phyloP scores from a whole-genome alignment of 2,888 invertebrate species.

The Dromius quadrimaculatus region DNA sequence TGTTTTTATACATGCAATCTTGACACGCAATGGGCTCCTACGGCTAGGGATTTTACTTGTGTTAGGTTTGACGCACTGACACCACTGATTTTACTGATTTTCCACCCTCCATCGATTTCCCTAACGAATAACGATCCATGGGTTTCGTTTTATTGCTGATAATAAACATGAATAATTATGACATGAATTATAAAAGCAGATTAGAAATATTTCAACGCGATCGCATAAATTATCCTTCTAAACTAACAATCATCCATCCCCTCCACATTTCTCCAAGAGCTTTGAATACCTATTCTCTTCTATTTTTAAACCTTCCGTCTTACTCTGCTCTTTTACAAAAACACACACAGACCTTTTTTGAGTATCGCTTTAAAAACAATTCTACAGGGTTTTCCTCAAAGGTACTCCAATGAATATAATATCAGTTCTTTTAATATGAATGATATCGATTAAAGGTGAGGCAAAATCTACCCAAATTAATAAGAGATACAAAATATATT shows the following conservation, averaged over 20 bases:
- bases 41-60: constrained; percentile 33
- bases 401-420: too few species aligned
- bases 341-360: too few species aligned
- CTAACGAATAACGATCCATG: constrained; percentile 24
- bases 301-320: too few species aligned
- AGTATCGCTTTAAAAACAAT: too few species aligned
- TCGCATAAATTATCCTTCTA: background rate
- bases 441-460: too few species aligned
- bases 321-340: too few species aligned
- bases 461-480: too few species aligned
- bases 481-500: too few species aligned
- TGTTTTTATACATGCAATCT: constrained; percentile 65
- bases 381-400: too few species aligned
- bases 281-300: too few species aligned
- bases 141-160: constrained; percentile 16
- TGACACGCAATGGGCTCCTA: constrained; percentile 60
- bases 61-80: constrained; percentile 40
- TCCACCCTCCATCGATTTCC: constrained; percentile 9
- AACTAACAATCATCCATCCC: background rate
- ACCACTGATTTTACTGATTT: constrained; percentile 33
- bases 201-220: constrained; percentile 21
- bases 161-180: constrained; percentile 32
- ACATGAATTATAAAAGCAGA: constrained; percentile 18
- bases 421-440: too few species aligned
- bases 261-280: too few species aligned